Percentiles rank a stretch among this genome's conserved stretches.
phyloP scores from a whole-genome alignment of 2,888 invertebrate species.

The Orthosia gothica region DNA sequence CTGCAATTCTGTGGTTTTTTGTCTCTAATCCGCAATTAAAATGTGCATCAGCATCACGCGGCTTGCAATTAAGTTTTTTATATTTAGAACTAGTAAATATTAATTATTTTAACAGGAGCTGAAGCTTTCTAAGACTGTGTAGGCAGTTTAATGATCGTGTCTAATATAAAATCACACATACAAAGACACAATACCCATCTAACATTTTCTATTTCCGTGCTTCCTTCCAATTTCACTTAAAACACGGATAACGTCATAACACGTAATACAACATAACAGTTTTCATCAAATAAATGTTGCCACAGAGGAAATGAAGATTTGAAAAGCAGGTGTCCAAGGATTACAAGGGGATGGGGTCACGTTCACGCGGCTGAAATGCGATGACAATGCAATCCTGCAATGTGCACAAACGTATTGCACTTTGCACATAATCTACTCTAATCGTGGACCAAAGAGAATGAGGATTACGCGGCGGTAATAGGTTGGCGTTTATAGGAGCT shows the following conservation, averaged over 20 bases:
- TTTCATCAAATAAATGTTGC: conserved; percentile 63
- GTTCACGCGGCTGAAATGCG: conserved; percentile 85
- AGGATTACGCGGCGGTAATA: conserved; percentile 43
- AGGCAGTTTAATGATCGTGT: not conserved
- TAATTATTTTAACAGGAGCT: conserved; percentile 3
- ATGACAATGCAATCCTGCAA: conserved; percentile 87
- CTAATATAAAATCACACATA: conserved; percentile 1
- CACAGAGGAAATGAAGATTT: conserved; percentile 77
- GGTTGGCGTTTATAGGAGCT: not conserved
- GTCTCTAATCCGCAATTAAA: conserved; percentile 62
- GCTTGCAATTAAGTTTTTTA: conserved; percentile 40
- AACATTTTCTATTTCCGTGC: conserved; percentile 3
- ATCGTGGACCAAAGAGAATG: conserved; percentile 64
- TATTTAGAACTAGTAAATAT: conserved; percentile 12
- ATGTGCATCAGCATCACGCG: conserved; percentile 27
- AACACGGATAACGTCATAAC: conserved; percentile 32
- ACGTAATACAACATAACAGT: conserved; percentile 44
- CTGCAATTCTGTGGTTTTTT: conserved; percentile 59
- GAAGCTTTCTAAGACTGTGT: not conserved
- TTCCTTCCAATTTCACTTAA: conserved; percentile 43
- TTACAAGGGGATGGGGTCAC: conserved; percentile 89
- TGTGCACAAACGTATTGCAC: conserved; percentile 76
- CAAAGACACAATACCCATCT: not conserved
- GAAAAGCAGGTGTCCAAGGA: conserved; percentile 89
- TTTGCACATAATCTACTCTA: conserved; percentile 72